Conservation (phyloP, 2,113 vertebrate genomes). For the Oophaga pumilio region DNA sequence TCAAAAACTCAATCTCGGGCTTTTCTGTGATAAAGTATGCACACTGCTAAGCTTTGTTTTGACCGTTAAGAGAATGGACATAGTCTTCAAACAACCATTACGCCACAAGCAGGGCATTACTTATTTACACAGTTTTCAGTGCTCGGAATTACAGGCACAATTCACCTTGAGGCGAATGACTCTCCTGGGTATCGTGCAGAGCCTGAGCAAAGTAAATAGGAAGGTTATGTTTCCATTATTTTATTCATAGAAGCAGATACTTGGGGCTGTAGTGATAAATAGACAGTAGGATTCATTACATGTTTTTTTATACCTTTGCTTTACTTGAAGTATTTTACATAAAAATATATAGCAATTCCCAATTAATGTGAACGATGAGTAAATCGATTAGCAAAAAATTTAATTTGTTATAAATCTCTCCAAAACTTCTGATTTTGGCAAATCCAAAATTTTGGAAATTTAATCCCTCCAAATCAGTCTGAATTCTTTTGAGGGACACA, state of each 20-base stretch:
- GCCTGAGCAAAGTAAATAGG: neutral
- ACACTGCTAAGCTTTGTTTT: neutral
- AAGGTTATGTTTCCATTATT: neutral
- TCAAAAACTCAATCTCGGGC: slow-evolving; percentile 10
- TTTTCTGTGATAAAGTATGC: slow-evolving; percentile 13
- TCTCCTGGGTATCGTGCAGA: slow-evolving; percentile 12
- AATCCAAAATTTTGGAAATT: too few relatives aligned
- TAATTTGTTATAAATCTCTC: too few relatives aligned
- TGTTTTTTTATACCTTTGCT: neutral
- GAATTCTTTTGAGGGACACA: too few relatives aligned
- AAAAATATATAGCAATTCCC: neutral
- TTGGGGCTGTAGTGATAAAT: neutral
- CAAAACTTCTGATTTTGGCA: too few relatives aligned
- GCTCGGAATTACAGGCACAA: neutral
- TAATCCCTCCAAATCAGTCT: too few relatives aligned
- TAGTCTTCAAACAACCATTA: neutral
- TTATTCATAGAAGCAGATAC: neutral
- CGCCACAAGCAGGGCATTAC: neutral
- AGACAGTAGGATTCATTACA: neutral
- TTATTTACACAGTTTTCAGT: slow-evolving; percentile 14
- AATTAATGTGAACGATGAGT: too few relatives aligned
- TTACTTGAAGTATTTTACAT: neutral
- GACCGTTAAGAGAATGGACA: slow-evolving; percentile 11
- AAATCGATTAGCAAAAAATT: too few relatives aligned
- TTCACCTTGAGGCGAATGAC: neutral